phyloP scores from a whole-genome alignment of 2,113 vertebrate genomes.

The Xenus cinereus region DNA sequence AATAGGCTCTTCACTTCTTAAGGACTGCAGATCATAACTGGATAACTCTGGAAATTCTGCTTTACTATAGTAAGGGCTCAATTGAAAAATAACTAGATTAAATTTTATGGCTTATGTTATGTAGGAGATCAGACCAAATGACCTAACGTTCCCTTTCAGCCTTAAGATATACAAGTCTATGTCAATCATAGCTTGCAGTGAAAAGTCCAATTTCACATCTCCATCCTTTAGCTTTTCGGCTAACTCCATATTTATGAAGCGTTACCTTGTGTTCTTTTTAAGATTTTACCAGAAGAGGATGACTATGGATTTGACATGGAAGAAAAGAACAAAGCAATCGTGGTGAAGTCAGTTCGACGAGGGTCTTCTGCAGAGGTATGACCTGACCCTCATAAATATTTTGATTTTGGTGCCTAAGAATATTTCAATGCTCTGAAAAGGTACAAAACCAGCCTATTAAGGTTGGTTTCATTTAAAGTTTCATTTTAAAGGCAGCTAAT shows the following conservation, averaged over 20 bases:
- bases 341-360: constrained; percentile 91
- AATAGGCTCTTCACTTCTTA: background rate
- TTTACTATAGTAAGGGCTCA: background rate
- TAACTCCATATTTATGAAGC: background rate
- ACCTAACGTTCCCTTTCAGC: background rate
- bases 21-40: background rate
- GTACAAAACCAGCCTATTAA: background rate
- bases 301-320: constrained; percentile 97
- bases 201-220: background rate
- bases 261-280: background rate
- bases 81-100: background rate
- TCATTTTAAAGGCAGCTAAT: background rate
- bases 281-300: constrained; percentile 95
- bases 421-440: background rate
- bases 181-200: background rate
- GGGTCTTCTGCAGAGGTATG: constrained; percentile 94
- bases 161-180: background rate
- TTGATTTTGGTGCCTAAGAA: background rate
- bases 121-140: background rate
- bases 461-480: background rate
- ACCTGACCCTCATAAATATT: background rate
- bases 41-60: background rate
- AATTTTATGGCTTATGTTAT: background rate
- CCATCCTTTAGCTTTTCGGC: background rate
- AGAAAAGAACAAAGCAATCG: constrained; percentile 92